Evolutionary conservation across 2,797 vertebrate species (phyloP).

Genomic region (Streptopelia turtur): DNA sequence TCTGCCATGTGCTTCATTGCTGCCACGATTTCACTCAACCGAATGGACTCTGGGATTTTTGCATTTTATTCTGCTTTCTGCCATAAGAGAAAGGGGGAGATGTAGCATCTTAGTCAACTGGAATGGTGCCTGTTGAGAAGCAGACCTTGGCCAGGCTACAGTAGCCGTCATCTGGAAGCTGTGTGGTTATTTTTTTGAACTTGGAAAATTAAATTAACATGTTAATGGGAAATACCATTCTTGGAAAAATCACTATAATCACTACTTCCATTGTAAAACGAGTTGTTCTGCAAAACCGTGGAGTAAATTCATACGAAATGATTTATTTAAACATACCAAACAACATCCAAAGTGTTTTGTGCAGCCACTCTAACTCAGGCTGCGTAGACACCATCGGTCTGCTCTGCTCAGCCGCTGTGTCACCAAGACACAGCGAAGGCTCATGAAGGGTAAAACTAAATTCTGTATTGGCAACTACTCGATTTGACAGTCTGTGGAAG

Average conservation of each 20-base stretch:
- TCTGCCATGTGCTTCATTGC: neutral
- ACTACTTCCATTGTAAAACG: neutral
- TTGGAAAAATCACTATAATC: neutral
- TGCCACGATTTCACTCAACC: neutral
- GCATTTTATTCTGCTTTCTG: neutral
- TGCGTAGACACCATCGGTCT: rapidly evolving
- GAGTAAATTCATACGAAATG: neutral
- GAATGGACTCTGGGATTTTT: neutral
- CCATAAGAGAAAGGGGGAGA: neutral
- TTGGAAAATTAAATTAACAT: conserved; percentile 10
- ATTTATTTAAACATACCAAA: neutral
- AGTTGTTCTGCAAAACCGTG: neutral
- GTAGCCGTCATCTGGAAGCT: neutral
- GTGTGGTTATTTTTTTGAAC: neutral
- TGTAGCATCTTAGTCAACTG: neutral
- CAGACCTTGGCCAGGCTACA: neutral
- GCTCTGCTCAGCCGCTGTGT: rapidly evolving
- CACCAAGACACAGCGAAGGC: neutral
- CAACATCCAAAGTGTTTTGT: neutral
- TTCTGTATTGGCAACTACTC: neutral
- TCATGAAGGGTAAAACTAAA: neutral
- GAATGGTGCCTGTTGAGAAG: neutral
- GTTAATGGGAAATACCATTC: neutral
- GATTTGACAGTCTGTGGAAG: neutral
- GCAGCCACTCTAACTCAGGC: neutral